phyloP scores from a whole-genome alignment of 2,888 invertebrate species.

The Archips crataeganus region DNA sequence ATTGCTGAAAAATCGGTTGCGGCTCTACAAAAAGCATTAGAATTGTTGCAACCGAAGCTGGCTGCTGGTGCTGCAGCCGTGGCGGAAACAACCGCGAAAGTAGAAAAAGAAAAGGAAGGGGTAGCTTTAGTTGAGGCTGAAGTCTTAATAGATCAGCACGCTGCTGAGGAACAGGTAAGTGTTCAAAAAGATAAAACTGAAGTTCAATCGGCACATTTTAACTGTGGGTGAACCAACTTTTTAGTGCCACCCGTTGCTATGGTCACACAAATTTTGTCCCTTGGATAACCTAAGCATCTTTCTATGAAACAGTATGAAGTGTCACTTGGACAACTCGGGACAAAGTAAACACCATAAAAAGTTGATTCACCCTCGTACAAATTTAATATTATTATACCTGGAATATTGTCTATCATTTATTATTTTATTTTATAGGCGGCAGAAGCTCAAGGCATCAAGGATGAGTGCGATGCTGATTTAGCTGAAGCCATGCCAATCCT shows the following conservation, averaged over 20 bases:
- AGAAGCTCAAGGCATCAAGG: constrained; percentile 94
- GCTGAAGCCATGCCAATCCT: constrained; percentile 97
- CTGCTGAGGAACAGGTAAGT: constrained; percentile 90
- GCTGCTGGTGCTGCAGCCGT: constrained; percentile 95
- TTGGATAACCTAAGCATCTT: too few relatives aligned
- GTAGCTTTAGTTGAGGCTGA: constrained; percentile 93
- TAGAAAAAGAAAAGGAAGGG: constrained; percentile 94
- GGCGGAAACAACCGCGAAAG: constrained; percentile 93
- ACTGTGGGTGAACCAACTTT: too few relatives aligned
- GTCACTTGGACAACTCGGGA: too few relatives aligned
- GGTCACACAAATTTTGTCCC: too few relatives aligned
- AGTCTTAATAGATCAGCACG: constrained; percentile 92
- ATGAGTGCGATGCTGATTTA: constrained; percentile 96
- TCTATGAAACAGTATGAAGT: too few relatives aligned
- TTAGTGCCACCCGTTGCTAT: too few relatives aligned
- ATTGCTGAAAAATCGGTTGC: constrained; percentile 92
- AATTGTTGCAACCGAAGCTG: constrained; percentile 94
- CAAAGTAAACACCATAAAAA: too few relatives aligned
- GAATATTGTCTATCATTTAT: neutral
- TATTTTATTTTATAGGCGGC: constrained; percentile 73
- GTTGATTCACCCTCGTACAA: too few relatives aligned
- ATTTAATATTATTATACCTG: too few relatives aligned
- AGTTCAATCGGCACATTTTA: too few relatives aligned
- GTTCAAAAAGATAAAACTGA: too few relatives aligned
- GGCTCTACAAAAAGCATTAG: constrained; percentile 93